Evolutionary conservation across 2,888 invertebrate genomes (phyloP).

Genomic region (Oligia strigilis): DNA sequence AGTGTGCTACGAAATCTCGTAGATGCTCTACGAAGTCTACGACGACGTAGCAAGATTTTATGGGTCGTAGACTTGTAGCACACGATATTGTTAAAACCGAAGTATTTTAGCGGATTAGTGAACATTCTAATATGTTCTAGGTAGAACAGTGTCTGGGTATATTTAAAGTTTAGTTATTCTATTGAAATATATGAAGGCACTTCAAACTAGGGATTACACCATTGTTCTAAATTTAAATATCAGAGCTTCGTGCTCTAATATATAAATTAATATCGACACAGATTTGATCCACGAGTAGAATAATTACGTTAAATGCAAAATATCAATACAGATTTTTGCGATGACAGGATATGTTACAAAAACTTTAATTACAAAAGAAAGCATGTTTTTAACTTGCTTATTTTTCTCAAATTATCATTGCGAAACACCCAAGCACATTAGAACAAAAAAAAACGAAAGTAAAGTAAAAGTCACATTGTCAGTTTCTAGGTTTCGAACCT

Average conservation of each 20-base stretch:
- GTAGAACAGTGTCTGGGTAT: conserved; percentile 10
- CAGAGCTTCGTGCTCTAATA: background rate
- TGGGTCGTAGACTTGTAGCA: conserved; percentile 22
- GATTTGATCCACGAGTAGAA: background rate
- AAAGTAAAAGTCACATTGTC: too few species aligned
- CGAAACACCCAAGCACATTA: background rate
- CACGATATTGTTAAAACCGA: conserved; percentile 43
- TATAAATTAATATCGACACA: background rate
- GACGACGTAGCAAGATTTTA: conserved; percentile 58
- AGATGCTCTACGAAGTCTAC: conserved; percentile 51
- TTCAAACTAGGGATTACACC: background rate
- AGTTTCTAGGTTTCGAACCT: background rate
- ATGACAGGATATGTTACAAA: too few species aligned
- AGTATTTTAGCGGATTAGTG: conserved; percentile 48
- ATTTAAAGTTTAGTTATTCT: conserved; percentile 32
- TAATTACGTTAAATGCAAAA: background rate
- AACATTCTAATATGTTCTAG: conserved; percentile 34
- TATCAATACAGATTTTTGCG: background rate
- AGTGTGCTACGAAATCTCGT: conserved; percentile 57
- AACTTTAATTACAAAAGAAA: background rate
- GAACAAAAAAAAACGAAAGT: background rate
- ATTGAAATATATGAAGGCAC: conserved; percentile 19
- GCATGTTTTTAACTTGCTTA: accelerated
- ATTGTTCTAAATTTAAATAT: background rate
- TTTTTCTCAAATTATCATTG: background rate